Evolutionary conservation across 2,797 vertebrate genomes (phyloP).

Genomic region (Sarcophilus harrisii): DNA sequence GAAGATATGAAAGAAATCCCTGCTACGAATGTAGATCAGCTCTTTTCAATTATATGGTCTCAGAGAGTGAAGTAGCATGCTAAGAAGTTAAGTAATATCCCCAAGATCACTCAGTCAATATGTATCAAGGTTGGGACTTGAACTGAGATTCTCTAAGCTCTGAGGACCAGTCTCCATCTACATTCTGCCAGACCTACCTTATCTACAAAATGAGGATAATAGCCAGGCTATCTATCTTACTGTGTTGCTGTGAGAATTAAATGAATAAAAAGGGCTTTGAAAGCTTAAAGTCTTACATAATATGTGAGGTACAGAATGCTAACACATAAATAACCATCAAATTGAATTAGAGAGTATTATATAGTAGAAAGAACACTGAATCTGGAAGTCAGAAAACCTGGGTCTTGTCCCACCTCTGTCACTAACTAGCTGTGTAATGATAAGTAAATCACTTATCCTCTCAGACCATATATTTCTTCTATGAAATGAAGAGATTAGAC

Average conservation of each 20-base stretch:
- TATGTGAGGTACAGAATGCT: not conserved
- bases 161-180: not conserved
- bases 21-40: not conserved
- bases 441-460: not conserved
- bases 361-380: not conserved
- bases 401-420: not conserved
- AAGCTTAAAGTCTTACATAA: not conserved
- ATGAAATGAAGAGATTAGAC: not conserved
- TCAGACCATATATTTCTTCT: not conserved
- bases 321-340: not conserved
- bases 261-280: not conserved
- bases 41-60: not conserved
- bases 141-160: not conserved
- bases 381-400: not conserved
- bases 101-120: not conserved
- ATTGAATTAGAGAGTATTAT: not conserved
- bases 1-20: not conserved
- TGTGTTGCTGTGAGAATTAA: not conserved
- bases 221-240: not conserved
- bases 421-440: not conserved
- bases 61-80: not conserved
- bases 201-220: not conserved
- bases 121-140: not conserved
- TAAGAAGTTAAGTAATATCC: not conserved
- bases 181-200: not conserved